Conservation (phyloP, 92 coral and sea anemone species). For the Actinostola sp. region DNA sequence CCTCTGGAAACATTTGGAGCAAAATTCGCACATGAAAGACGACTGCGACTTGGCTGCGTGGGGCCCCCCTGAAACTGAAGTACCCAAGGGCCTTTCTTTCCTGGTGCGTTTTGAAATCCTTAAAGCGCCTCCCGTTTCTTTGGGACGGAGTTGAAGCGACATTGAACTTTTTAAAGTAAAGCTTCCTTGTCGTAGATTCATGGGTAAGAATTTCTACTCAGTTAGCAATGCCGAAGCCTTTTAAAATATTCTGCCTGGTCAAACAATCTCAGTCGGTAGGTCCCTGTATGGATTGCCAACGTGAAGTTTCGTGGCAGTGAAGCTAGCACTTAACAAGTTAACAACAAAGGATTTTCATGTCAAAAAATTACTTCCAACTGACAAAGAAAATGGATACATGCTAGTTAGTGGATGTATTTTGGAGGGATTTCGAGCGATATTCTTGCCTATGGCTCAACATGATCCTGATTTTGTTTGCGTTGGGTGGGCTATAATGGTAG, state of each 20-base stretch:
- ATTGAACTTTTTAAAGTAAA: not conserved
- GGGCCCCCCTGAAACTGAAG: not conserved
- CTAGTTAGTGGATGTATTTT: not conserved
- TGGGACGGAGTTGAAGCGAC: not conserved
- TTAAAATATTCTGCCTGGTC: constrained; percentile 21
- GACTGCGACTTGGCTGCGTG: not conserved
- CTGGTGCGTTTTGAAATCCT: not conserved
- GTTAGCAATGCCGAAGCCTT: no score
- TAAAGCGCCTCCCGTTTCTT: not conserved
- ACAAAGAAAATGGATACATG: not conserved
- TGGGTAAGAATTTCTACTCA: no score
- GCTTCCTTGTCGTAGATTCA: no score
- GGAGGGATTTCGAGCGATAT: no score
- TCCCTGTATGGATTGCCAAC: constrained; percentile 13
- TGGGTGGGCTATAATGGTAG: not conserved
- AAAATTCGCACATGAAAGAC: constrained; percentile 18
- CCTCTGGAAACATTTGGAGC: constrained; percentile 31
- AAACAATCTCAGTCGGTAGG: constrained; percentile 21
- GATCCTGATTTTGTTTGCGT: not conserved
- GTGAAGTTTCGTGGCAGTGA: constrained; percentile 13
- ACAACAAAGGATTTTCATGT: constrained; percentile 8
- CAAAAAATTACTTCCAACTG: constrained; percentile 3
- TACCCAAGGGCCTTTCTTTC: not conserved
- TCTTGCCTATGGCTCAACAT: not conserved
- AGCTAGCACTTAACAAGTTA: constrained; percentile 10